A percentile compares a stretch with the other conserved stretches of the same genome.
phyloP scores from a whole-genome alignment of 2,888 invertebrate genomes.

The Plebejus anna region DNA sequence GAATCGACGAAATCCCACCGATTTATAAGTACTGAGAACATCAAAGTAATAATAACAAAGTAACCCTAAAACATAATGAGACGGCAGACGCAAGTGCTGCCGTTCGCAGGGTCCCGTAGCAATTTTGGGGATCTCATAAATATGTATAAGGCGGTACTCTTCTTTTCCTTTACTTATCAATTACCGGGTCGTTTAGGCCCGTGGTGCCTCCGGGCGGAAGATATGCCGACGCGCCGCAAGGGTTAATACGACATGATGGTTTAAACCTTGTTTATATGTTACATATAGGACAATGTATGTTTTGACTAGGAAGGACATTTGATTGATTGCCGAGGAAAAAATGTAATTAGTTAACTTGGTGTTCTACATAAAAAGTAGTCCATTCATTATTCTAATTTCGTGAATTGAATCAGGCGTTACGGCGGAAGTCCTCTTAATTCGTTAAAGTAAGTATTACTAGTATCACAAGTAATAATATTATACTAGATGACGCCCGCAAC shows the following conservation, averaged over 20 bases:
- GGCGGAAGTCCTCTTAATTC: not conserved
- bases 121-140: conserved; percentile 75
- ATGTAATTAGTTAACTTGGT: not conserved
- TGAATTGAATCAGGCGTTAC: not conserved
- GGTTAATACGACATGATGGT: conserved; percentile 55
- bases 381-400: conserved; percentile 10
- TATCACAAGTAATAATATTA: no score
- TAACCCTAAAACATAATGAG: conserved; percentile 77
- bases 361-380: not conserved
- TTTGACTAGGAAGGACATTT: not conserved
- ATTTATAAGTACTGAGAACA: conserved; percentile 58
- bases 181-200: conserved; percentile 76
- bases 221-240: conserved; percentile 57
- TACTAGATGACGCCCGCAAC: no score
- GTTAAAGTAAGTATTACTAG: not conserved
- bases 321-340: conserved; percentile 7
- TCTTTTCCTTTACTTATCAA: conserved; percentile 81
- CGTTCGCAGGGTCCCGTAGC: conserved; percentile 75
- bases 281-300: not conserved
- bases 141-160: conserved; percentile 75
- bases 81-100: conserved; percentile 70
- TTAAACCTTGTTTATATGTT: not conserved
- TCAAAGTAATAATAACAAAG: conserved; percentile 75
- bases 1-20: conserved; percentile 54
- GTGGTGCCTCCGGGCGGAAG: conserved; percentile 53